Conservation (phyloP, 2,797 vertebrate species). For the Atherinosoma microstoma region DNA sequence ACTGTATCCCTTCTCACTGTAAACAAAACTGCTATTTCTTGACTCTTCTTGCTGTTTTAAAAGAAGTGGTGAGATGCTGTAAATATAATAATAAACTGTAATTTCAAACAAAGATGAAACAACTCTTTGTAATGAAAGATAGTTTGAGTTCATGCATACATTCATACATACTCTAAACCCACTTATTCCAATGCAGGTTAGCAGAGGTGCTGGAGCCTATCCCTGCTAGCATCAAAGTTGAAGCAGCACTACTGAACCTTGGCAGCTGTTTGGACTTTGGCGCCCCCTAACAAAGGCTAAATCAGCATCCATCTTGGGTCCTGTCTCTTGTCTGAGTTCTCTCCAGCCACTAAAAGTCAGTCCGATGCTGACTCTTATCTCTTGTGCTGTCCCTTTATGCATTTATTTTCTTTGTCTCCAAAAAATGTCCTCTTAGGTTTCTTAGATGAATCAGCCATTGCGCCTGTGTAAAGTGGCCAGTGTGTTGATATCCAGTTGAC, state of each 20-base stretch:
- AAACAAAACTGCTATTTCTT: not conserved
- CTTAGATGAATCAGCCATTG: not conserved
- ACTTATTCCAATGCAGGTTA: too few species aligned
- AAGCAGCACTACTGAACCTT: too few species aligned
- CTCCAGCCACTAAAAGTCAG: not conserved
- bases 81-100: not conserved
- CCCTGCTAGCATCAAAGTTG: too few species aligned
- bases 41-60: too few species aligned
- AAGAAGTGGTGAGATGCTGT: not conserved
- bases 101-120: conserved; percentile 11
- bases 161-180: not conserved
- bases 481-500: not conserved
- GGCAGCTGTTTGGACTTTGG: too few species aligned
- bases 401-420: not conserved
- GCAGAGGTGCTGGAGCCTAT: too few species aligned
- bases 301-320: not conserved
- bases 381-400: not conserved
- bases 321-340: not conserved
- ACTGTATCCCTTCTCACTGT: not conserved
- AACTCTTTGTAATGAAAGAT: not conserved
- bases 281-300: too few species aligned
- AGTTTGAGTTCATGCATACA: too few species aligned
- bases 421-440: not conserved
- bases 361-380: not conserved
- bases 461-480: not conserved